Evolutionary conservation across 2,888 invertebrate genomes (phyloP), one percentile per base, ranked within the genome.

Genomic region (Neoascia interrupta): DNA sequence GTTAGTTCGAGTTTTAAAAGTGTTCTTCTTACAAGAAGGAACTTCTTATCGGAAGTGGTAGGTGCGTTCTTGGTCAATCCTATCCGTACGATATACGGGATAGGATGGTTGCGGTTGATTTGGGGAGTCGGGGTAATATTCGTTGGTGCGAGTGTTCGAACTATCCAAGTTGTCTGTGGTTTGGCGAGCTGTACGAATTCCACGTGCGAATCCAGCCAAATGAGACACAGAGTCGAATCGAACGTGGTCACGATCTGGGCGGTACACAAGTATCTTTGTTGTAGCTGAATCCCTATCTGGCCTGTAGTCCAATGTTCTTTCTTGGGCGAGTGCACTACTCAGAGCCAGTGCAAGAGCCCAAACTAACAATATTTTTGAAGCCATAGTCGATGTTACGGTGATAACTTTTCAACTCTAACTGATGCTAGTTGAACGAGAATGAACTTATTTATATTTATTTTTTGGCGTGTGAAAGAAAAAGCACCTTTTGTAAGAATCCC

Each of bases 1-100:
- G 16, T 66, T 66, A 0, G 64, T 73, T 1, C 64, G 64, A 6
- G 73, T 73, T 8, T 73, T 64, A n/a, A 39, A 54, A 1, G 58
- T 34, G 16, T 72, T n/a, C n/a, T n/a, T n/a, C n/a, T n/a, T n/a
- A n/a, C n/a, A n/a, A n/a, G n/a, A n/a, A n/a, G n/a, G n/a, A n/a
- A n/a, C 26, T 26, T 26, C 8, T 31, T n/a, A 3, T 31, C n/a
- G n/a, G 8, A 31, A 31, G n/a, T 31, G 31, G 8, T 58, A 58
- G 21, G 13, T 58, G 8, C 58, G 19, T 10, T 34, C 51, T 0
- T 51, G 4, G 18, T 51, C 51, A 8, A 51, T 51, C 18, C 34
- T 51, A 13, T 51, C 34, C 1, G 39, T 54, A 0, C 28, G 37
- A 8, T 54, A 54, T 37, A 54, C 54, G 5, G 54, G 54, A 54